Base-by-base conservation (phyloP, 2,113 vertebrate species). In the Melanocharis versteri region DNA sequence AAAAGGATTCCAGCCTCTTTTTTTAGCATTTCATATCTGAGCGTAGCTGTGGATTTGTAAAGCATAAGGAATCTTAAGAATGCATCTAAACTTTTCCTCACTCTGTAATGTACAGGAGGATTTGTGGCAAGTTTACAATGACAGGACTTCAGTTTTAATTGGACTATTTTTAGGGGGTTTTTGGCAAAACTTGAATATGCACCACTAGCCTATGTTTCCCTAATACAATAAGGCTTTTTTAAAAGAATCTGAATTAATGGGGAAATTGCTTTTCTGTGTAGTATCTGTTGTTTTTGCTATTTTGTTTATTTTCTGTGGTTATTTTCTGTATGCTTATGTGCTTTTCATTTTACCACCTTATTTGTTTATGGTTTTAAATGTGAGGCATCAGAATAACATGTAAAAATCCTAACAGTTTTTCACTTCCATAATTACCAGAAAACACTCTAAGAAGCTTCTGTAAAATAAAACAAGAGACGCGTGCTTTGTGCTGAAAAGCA, bases 61-160 rank as follows among this genome's bases (percentile, higher is more conserved):
- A 96, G 37, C 77, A 40, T 72, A 79, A 98, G 80, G 96, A 98
- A 97, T 98, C 93, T 95, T 85, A 75, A 88, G 89, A 93, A 92
- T 85, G 76, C 54, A 75, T 96, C 47, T 53, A 79, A 90, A 47
- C 72, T 96, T 90, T 83, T 85, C 78, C 93, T 92, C 89, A 57
- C 28, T 81, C 31, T 84, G 51, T 89, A 64, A 89, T 28, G 20
- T 37, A 48, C 44, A 65, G 48, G 53, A 79, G 30, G 48, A 82
- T 68, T 93, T 80, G 48, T 95, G 84, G 78, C 62, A 83, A 69
- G 48, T 89, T 93, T 81, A 89, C 31, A 50, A 26, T 79, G n/a
- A 65, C 51, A 91, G 39, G 50, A 66, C 37, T 81, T 92, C 51
- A 7, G 60, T 71, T 68, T 83, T 56, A 83, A 76, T 89, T 75